A percentile compares a stretch with the other conserved stretches of the same genome.
Evolutionary conservation across 2,113 vertebrate genomes (phyloP).

Genomic region (Xenopus laevis): DNA sequence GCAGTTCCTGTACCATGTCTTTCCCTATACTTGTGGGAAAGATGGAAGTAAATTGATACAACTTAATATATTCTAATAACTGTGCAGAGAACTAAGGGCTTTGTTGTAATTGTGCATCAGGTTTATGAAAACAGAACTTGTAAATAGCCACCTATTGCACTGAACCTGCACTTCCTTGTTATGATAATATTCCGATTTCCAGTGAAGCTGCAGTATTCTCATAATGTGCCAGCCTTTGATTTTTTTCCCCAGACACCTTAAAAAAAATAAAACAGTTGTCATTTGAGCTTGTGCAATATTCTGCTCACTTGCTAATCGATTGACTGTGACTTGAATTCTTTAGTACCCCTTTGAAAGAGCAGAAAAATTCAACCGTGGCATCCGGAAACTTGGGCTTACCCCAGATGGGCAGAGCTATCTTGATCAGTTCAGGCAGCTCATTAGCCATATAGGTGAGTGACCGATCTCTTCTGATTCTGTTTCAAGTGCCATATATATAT

Average conservation of each 20-base stretch:
- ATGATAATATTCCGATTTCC: too few relatives aligned
- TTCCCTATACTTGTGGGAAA: too few relatives aligned
- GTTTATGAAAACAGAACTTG: not conserved
- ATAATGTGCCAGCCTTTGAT: too few relatives aligned
- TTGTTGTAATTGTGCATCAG: not conserved
- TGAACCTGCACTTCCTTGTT: not conserved
- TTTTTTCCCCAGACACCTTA: conserved; percentile 10
- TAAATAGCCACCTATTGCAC: too few relatives aligned
- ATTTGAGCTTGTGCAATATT: too few relatives aligned
- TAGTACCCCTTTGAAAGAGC: conserved; percentile 97
- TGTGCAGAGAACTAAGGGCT: too few relatives aligned
- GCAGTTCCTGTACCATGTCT: too few relatives aligned
- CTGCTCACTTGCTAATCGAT: too few relatives aligned
- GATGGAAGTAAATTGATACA: too few relatives aligned
- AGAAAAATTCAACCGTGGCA: conserved; percentile 97
- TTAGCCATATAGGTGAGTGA: conserved; percentile 94
- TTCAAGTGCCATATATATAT: too few relatives aligned
- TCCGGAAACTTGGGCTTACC: conserved; percentile 93
- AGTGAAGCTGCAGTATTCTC: too few relatives aligned
- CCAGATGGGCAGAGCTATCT: conserved; percentile 97
- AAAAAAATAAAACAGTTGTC: not conserved
- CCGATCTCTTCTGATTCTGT: not conserved
- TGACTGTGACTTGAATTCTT: conserved; percentile 32
- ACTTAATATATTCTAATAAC: too few relatives aligned
- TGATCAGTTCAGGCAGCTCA: conserved; percentile 96